Base-by-base conservation (phyloP, 1,140 invertebrate species). In the Colletes gigas region DNA sequence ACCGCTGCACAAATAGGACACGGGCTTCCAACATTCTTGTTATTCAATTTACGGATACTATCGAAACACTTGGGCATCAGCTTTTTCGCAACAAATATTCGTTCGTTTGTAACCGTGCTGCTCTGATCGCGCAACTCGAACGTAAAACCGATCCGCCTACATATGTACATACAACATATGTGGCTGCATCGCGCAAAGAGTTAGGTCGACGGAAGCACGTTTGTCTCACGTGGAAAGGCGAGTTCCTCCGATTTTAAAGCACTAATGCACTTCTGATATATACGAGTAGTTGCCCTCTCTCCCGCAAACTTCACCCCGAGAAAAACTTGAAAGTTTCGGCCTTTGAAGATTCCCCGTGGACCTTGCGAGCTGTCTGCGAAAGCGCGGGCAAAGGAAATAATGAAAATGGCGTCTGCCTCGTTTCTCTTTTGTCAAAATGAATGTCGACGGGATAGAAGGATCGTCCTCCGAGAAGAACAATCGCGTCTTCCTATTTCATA, bases 11-110 rank as follows among this genome's bases (percentile, higher is more conserved):
- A 87, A 79, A 4, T 87, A 62, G 79, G 82, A 14, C 85, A 87
- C 75, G 21, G 85, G 82, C 85, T 86, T 86, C 85, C 30, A 67
- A 52, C 54, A 75, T 83, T 57, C 21, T 17, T 6, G 8, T 52
- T 71, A 62, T 71, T 17, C 21, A 62, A 75, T 84, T 83, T 70
- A 55, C 30, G 21, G 6, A 12, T 14, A 21, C 7, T 6, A 6
- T 6, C 8, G 57, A 21, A 21, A 59, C 19, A 3, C n/a, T 21
- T 9, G 21, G n/a, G 6, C 57, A 44, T 1, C 14, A n/a, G 17
- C 19, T 9, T 17, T 55, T n/a, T 75, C 62, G 30, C 17, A 47
- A 19, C 3, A n/a, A n/a, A 57, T 55, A n/a, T 59, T 8, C 57
- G 6, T 59, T 21, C 8, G 12, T 5, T 6, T 7, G 4, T 21